Percentiles rank a stretch among this genome's conserved stretches.
Evolutionary conservation across 64 coral and sea anemone genomes (phyloP).

Genomic region (Catalaphyllia jardinei): DNA sequence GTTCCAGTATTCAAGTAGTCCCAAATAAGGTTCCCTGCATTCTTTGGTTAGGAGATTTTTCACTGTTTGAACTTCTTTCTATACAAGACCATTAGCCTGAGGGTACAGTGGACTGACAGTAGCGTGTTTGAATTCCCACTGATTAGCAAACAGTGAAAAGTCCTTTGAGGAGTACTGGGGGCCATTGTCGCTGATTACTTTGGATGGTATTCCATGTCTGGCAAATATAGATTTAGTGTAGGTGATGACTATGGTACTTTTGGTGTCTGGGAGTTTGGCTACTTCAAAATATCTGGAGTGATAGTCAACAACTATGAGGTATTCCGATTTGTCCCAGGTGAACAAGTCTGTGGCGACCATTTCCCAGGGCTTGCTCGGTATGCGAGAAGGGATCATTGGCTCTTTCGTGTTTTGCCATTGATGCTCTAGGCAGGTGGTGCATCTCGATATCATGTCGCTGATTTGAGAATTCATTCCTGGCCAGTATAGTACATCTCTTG

Average conservation of each 20-base stretch:
- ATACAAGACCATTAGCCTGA: constrained; percentile 9
- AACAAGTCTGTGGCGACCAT: constrained; percentile 22
- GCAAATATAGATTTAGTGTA: constrained; percentile 30
- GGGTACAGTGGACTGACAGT: constrained; percentile 21
- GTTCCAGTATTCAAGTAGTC: constrained; percentile 20
- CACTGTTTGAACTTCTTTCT: constrained; percentile 5
- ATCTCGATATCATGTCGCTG: constrained; percentile 25
- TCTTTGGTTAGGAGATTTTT: constrained; percentile 18
- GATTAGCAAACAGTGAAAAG: not conserved
- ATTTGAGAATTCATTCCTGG: constrained; percentile 48
- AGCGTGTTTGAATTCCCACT: constrained; percentile 18
- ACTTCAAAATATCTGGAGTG: constrained; percentile 28
- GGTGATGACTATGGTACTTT: not conserved
- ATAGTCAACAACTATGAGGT: constrained; percentile 33
- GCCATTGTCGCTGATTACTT: constrained; percentile 16
- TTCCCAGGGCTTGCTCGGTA: constrained; percentile 45
- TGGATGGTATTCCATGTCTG: constrained; percentile 10
- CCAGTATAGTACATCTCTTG: not conserved
- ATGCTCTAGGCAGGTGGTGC: constrained; percentile 31
- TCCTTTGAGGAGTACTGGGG: constrained; percentile 2
- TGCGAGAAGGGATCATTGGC: constrained; percentile 14
- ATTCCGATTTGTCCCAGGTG: not conserved
- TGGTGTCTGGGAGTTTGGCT: constrained; percentile 17
- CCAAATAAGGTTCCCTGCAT: not conserved
- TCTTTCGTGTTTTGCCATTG: constrained; percentile 40